Evolutionary conservation across 2,888 invertebrate species (phyloP).

Genomic region (Achlya flavicornis): DNA sequence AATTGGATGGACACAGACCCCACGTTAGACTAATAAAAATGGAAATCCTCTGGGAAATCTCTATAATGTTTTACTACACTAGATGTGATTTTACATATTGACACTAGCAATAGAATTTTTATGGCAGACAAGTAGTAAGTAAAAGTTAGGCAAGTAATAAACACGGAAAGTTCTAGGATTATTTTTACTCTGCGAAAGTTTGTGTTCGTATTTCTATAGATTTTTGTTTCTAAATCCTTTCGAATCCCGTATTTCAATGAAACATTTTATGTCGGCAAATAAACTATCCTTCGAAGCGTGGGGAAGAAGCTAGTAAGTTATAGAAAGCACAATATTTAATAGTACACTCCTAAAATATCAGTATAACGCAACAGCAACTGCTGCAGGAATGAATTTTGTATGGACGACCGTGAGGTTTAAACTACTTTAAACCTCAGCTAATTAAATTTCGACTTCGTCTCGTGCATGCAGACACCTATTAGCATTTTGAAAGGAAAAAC

Average conservation of each 20-base stretch:
- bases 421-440: constrained; percentile 3
- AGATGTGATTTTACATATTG: constrained; percentile 48
- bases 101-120: constrained; percentile 20
- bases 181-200: background rate
- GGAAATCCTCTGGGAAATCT: constrained; percentile 59
- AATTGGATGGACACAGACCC: constrained; percentile 47
- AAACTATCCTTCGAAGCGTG: too few relatives aligned
- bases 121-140: constrained; percentile 13
- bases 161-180: background rate
- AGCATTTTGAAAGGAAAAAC: constrained; percentile 9
- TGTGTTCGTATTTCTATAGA: too few relatives aligned
- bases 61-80: constrained; percentile 47
- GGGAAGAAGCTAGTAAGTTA: too few relatives aligned
- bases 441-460: constrained; percentile 5
- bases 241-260: too few relatives aligned
- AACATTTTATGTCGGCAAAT: too few relatives aligned
- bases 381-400: background rate
- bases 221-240: too few relatives aligned
- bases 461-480: constrained; percentile 6
- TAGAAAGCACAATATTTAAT: too few relatives aligned
- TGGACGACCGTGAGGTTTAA: background rate
- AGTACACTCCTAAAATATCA: background rate
- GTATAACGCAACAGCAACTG: background rate
- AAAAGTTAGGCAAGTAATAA: background rate
- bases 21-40: constrained; percentile 55